Conservation (phyloP, 2,888 invertebrate genomes). For the Tubulanus polymorphus region DNA sequence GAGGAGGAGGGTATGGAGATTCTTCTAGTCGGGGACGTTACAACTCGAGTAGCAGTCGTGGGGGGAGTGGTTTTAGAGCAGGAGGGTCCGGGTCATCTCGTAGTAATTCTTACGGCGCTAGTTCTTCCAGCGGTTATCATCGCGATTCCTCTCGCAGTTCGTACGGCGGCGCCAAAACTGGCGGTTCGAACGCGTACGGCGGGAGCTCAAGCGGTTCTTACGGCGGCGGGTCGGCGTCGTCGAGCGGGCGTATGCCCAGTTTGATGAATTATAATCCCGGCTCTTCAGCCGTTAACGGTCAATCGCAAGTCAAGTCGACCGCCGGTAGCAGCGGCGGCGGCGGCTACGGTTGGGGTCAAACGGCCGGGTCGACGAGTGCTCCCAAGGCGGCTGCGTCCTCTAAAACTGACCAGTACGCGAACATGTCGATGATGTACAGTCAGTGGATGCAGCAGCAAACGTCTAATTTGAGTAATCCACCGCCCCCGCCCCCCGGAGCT, state of each 20-base stretch:
- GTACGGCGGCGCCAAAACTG: not conserved
- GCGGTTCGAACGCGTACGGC: not conserved
- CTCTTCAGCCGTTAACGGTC: not conserved
- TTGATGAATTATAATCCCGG: not conserved
- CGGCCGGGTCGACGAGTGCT: not conserved
- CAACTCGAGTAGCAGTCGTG: too few species aligned
- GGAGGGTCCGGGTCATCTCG: too few species aligned
- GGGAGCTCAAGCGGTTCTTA: too few species aligned
- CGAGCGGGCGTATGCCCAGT: not conserved
- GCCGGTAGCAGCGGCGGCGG: not conserved
- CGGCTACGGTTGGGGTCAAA: not conserved
- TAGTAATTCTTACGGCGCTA: too few species aligned
- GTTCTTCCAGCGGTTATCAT: too few species aligned
- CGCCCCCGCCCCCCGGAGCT: too few species aligned
- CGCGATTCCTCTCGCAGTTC: too few species aligned
- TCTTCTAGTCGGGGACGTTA: too few species aligned
- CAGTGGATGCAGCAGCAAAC: slow-evolving; percentile 3
- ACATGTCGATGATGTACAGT: slow-evolving; percentile 1
- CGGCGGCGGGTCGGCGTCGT: not conserved
- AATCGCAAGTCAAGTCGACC: not conserved
- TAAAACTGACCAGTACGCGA: not conserved
- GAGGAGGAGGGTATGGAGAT: too few species aligned
- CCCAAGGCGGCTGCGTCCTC: not conserved
- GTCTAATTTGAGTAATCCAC: too few species aligned
- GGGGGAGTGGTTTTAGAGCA: too few species aligned